Conservation (phyloP, 2,113 vertebrate species). For the Gymnogyps californianus region DNA sequence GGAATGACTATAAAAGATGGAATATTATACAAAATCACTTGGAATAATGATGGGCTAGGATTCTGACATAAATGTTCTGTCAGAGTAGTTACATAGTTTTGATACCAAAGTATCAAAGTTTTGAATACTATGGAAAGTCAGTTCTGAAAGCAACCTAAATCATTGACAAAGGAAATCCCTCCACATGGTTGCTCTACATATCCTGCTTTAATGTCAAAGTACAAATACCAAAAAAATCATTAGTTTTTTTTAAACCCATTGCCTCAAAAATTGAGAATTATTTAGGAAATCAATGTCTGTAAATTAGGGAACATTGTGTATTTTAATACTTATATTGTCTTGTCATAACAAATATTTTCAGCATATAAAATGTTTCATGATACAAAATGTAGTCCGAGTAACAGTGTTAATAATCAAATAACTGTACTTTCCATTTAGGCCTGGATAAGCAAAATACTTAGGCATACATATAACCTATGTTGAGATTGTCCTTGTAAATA, state of each 20-base stretch:
- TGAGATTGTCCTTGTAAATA: neutral
- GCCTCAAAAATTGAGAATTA: neutral
- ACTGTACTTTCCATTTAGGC: neutral
- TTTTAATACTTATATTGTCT: neutral
- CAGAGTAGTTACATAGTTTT: neutral
- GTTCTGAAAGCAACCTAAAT: neutral
- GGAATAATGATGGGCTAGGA: neutral
- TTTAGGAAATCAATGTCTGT: neutral
- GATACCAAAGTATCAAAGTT: neutral
- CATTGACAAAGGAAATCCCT: neutral
- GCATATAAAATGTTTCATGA: neutral
- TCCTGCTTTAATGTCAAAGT: neutral
- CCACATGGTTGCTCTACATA: neutral
- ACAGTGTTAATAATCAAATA: neutral
- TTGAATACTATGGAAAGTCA: neutral
- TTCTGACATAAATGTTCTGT: neutral
- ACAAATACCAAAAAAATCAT: neutral
- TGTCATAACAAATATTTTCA: neutral
- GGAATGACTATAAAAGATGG: neutral
- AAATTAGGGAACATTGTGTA: neutral
- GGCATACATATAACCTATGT: neutral
- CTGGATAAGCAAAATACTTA: neutral
- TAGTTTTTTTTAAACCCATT: neutral
- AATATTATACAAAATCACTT: neutral
- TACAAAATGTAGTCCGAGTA: neutral